Percentiles rank a stretch among this genome's conserved stretches.
Evolutionary conservation across 1,140 invertebrate species (phyloP).

Genomic region (Triops cancriformis): DNA sequence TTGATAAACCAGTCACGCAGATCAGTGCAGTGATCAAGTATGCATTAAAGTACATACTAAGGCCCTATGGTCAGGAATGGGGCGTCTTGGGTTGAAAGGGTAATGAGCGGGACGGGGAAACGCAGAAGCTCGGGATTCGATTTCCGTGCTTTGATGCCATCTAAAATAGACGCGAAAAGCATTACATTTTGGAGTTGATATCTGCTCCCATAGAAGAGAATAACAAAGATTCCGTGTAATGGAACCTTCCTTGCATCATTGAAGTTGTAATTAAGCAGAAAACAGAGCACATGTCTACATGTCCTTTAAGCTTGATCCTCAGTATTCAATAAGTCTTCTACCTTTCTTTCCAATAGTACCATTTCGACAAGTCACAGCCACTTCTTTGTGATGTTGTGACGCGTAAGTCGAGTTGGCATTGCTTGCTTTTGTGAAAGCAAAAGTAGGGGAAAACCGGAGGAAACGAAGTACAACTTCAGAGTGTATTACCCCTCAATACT

Average conservation of each 20-base stretch:
- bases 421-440: no score
- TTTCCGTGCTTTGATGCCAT: not conserved
- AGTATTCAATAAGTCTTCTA: no score
- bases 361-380: no score
- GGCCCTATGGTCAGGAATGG: not conserved
- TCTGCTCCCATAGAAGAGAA: not conserved
- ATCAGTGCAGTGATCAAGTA: not conserved
- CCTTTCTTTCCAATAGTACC: no score
- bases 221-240: not conserved
- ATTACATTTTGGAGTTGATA: not conserved
- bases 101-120: not conserved
- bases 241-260: not conserved
- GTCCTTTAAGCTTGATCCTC: no score
- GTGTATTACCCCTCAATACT: no score
- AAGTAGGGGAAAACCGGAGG: no score
- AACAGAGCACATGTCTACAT: no score
- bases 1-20: constrained; percentile 8
- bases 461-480: no score
- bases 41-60: not conserved
- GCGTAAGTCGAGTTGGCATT: no score
- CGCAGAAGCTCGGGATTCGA: not conserved
- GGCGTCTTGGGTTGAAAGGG: constrained; percentile 9
- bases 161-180: not conserved
- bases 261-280: not conserved
- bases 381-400: no score